Base-by-base conservation (phyloP, 1,140 invertebrate species). In the Drosophila pectinifera region DNA sequence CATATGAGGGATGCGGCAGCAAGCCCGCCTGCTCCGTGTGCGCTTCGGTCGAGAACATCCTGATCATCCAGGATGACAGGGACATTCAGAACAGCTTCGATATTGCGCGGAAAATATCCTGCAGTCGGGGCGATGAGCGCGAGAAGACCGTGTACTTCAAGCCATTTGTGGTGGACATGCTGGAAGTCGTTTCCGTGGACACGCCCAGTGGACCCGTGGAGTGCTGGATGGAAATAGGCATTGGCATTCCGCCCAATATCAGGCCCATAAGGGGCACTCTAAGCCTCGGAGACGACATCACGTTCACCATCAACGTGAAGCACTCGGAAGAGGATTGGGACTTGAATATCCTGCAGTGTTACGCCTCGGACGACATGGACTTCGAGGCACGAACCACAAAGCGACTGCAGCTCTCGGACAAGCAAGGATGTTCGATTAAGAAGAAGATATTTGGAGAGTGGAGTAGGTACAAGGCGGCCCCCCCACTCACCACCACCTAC, bases 161-260 rank as follows among this genome's bases (percentile, higher is more conserved):
- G 67, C 95, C 95, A 3, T 95, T 96, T 69, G 94, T 95, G 73
- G 95, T 96, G 3, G 95, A 95, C 69, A 95, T 95, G 95, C 82
- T 96, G 18, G 95, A 96, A 73, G 95, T 95, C 0, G 93, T 95
- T 39, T 94, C 95, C 3, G 95, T 96, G 2, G 93, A 95, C 11
- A 94, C 95, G 2, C 92, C 93, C 0, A 93, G 93, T 22, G 94
- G 94, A 4, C 93, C 94, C 3, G 93, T 96, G 0, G 94, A 95
- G 73, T 96, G 95, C 91, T 96, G 95, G 95, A 96, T 96, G 95
- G 95, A 96, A 70, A 95, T 96, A 57, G 95, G 95, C 62, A 94
- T 93, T 74, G 96, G 96, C 76, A 91, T 93, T 55, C 96, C 94
- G 83, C 95, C 95, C 39, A 95, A 95, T 89, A 94, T 95, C 18